Conservation (phyloP, 2,797 vertebrate genomes). For the Platalea minor region DNA sequence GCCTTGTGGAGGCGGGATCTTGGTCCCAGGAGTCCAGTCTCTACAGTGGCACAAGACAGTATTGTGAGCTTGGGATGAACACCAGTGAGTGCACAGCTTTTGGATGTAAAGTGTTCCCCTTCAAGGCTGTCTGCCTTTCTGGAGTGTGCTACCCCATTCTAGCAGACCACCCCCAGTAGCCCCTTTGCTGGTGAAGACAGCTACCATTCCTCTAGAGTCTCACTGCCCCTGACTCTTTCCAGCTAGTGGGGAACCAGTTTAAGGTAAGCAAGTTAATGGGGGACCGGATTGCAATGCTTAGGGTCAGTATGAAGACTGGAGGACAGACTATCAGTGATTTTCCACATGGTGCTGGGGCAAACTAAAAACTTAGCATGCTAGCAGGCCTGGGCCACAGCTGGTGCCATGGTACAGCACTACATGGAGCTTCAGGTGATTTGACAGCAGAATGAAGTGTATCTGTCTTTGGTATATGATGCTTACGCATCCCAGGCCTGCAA, state of each 20-base stretch:
- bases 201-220: neutral
- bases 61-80: neutral
- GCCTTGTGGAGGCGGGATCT: neutral
- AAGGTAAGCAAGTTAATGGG: neutral
- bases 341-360: neutral
- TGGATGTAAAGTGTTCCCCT: neutral
- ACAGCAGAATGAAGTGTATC: neutral
- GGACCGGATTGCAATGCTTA: neutral
- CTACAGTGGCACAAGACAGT: neutral
- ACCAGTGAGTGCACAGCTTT: neutral
- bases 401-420: neutral
- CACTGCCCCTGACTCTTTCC: neutral
- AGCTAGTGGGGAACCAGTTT: neutral
- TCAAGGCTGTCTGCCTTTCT: neutral
- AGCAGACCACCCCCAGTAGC: neutral
- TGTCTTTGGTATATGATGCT: neutral
- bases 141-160: neutral
- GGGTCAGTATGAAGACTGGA: neutral
- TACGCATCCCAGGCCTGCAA: neutral
- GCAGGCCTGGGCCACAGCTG: neutral
- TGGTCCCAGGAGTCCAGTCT: neutral
- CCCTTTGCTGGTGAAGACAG: neutral
- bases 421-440: neutral
- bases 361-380: neutral
- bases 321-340: neutral